These are phyloP conservation scores for Probosciger aterrimus DNA, from an alignment of 2,113 vertebrate species.

Conservation along the genomic window DNA sequence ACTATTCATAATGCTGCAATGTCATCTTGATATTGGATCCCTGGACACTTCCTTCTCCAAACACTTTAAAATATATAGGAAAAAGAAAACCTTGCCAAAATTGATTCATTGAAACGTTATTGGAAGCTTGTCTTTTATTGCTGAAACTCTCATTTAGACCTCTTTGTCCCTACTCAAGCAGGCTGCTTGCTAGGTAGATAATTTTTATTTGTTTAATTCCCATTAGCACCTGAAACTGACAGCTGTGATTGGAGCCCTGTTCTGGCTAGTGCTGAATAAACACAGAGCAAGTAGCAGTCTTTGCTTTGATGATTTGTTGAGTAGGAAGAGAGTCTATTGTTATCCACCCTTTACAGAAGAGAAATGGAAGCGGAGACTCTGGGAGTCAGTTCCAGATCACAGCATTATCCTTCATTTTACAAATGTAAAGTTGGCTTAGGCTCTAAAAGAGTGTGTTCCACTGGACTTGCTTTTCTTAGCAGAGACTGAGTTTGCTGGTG, in stretches of 20 bases:
- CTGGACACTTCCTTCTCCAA: conserved; percentile 9
- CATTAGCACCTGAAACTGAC: not conserved
- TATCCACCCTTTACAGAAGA: not conserved
- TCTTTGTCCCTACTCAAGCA: not conserved
- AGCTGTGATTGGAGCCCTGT: not conserved
- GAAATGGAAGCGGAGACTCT: not conserved
- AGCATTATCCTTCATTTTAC: not conserved
- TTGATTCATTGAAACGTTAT: not conserved
- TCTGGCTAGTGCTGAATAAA: not conserved
- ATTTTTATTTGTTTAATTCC: not conserved
- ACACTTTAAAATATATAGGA: not conserved
- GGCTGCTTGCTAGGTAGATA: not conserved
- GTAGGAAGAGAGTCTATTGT: not conserved
- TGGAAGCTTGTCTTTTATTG: not conserved
- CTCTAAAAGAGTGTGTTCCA: not conserved
- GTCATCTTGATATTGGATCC: conserved; percentile 16
- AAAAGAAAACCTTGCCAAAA: not conserved
- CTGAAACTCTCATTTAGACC: not conserved
- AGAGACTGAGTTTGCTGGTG: not conserved
- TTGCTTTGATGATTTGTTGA: not conserved
- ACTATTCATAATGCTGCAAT: not conserved
- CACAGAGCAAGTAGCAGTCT: not conserved
- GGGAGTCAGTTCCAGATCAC: not conserved
- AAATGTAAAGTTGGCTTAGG: not conserved
- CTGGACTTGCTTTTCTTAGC: not conserved